phyloP scores from a whole-genome alignment of 2,888 invertebrate species.

The Pteria penguin region DNA sequence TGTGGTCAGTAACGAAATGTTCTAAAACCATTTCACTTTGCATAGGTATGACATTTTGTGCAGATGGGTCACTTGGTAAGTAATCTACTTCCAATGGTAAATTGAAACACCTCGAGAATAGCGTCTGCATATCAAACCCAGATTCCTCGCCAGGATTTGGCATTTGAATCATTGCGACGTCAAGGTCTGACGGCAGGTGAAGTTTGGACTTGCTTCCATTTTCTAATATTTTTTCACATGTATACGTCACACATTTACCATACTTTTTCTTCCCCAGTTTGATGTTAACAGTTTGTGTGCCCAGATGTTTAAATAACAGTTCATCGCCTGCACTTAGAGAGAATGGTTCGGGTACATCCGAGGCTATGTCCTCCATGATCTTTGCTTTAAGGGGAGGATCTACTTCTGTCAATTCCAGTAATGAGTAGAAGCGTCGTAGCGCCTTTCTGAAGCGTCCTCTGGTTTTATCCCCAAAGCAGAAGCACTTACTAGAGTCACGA shows the following conservation, averaged over 20 bases:
- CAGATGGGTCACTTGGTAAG: conserved; percentile 32
- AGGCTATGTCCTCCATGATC: conserved; percentile 66
- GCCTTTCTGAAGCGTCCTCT: conserved; percentile 61
- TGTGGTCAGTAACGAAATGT: conserved; percentile 57
- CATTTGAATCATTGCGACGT: conserved; percentile 54
- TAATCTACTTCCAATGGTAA: conserved; percentile 55
- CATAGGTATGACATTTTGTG: conserved; percentile 42
- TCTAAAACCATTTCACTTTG: conserved; percentile 53
- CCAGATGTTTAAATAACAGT: conserved; percentile 58
- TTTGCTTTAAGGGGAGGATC: conserved; percentile 52
- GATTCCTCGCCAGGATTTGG: conserved; percentile 48
- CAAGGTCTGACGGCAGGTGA: conserved; percentile 65
- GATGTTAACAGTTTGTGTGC: conserved; percentile 58
- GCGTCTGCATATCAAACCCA: conserved; percentile 53
- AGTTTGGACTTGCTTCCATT: conserved; percentile 55
- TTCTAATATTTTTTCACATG: conserved; percentile 57
- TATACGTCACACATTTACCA: conserved; percentile 49
- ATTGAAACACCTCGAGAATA: conserved; percentile 52
- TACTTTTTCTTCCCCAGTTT: conserved; percentile 53
- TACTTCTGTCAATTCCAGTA: conserved; percentile 56
- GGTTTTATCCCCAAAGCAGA: conserved; percentile 56
- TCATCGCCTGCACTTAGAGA: conserved; percentile 65
- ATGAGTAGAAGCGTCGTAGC: conserved; percentile 54
- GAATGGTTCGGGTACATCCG: conserved; percentile 67
- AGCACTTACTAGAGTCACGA: conserved; percentile 51